Percentiles rank a stretch among this genome's conserved stretches.
Conservation (phyloP, 2,888 invertebrate species). For the Eupeodes latifasciatus region DNA sequence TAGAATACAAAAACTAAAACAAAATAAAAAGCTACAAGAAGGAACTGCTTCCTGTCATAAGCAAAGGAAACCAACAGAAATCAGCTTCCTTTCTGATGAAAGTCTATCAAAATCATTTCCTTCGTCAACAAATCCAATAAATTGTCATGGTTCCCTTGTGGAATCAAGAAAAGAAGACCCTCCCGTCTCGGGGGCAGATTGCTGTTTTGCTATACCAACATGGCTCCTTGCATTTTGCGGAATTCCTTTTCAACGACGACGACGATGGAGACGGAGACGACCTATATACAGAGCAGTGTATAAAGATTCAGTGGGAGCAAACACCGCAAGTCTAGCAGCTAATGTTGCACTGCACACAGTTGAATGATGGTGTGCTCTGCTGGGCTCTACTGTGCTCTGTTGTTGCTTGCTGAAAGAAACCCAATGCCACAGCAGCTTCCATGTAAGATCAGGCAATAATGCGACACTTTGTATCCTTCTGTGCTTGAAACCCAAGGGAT, state of each 20-base stretch:
- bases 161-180: constrained; percentile 35
- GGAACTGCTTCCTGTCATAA: constrained; percentile 68
- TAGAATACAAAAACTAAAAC: constrained; percentile 9
- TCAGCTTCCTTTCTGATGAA: constrained; percentile 64
- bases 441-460: constrained; percentile 69
- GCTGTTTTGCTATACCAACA: constrained; percentile 27
- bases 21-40: constrained; percentile 12
- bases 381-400: not conserved
- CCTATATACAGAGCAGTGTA: not conserved
- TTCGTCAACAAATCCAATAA: constrained; percentile 77
- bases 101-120: constrained; percentile 77
- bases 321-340: constrained; percentile 74
- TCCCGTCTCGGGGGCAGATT: constrained; percentile 48
- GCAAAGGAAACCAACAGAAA: constrained; percentile 65
- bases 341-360: constrained; percentile 68
- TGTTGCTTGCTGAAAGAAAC: constrained; percentile 37
- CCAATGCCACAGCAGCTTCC: constrained; percentile 52
- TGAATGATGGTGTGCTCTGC: constrained; percentile 66
- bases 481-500: constrained; percentile 22
- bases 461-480: constrained; percentile 53
- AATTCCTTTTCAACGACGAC: constrained; percentile 19
- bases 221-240: constrained; percentile 48
- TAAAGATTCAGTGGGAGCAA: constrained; percentile 42
- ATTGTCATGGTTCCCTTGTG: constrained; percentile 70
- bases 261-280: constrained; percentile 1